These are phyloP conservation scores for Lasioglossum lativentre DNA, from an alignment of 2,888 invertebrate species.

Conservation along the genomic window DNA sequence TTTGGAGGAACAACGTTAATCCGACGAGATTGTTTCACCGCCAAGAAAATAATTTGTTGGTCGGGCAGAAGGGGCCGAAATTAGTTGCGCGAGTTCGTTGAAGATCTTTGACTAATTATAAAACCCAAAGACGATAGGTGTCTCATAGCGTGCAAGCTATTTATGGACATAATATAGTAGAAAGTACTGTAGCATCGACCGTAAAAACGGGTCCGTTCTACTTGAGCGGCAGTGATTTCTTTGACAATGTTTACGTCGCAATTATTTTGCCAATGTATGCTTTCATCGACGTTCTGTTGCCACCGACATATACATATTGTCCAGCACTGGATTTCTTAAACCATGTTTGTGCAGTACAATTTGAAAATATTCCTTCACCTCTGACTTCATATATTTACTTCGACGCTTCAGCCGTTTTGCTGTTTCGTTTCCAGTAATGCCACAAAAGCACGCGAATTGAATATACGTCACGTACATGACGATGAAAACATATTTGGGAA, in stretches of 20 bases:
- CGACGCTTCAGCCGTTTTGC: too few species aligned
- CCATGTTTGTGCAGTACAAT: too few species aligned
- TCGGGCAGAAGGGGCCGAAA: slow-evolving; percentile 17
- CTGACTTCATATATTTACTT: too few species aligned
- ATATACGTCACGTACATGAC: background rate
- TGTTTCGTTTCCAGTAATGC: too few species aligned
- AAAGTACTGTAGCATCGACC: slow-evolving; percentile 70
- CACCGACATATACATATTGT: too few species aligned
- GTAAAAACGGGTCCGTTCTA: slow-evolving; percentile 41
- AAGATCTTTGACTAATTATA: slow-evolving; percentile 73
- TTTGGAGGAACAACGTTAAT: slow-evolving; percentile 10
- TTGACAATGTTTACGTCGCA: background rate
- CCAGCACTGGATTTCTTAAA: too few species aligned
- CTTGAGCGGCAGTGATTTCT: background rate
- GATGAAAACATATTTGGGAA: background rate
- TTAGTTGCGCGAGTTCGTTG: slow-evolving; percentile 45
- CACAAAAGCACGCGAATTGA: background rate
- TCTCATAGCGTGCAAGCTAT: slow-evolving; percentile 80
- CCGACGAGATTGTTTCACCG: slow-evolving; percentile 6
- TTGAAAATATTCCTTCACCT: too few species aligned
- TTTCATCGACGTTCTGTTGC: background rate
- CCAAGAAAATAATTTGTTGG: slow-evolving; percentile 29
- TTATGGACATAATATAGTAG: slow-evolving; percentile 75
- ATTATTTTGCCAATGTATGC: background rate
- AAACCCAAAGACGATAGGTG: slow-evolving; percentile 79